These are phyloP conservation scores for Stratiolaelaps scimitus DNA, from an alignment of 1,140 invertebrate genomes.

Conservation along the genomic window DNA sequence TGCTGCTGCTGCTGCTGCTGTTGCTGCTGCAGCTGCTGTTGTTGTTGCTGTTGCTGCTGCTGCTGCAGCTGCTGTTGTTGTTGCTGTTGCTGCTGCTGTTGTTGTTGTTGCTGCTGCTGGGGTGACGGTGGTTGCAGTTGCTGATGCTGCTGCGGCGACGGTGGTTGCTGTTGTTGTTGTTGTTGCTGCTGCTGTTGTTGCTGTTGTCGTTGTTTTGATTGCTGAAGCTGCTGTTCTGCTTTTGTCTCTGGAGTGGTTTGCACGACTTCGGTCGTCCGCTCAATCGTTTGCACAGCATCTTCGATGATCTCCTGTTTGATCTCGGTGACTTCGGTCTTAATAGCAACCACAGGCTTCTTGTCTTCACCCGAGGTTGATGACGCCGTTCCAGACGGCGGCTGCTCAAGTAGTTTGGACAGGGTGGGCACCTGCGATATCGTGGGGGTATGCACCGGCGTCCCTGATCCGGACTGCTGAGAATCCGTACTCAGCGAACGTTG, in stretches of 20 bases:
- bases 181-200: neutral
- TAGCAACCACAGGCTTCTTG: neutral
- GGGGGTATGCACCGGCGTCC: neutral
- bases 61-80: neutral
- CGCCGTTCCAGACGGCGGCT: neutral
- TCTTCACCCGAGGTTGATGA: neutral
- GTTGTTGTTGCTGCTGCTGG: neutral
- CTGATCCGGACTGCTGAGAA: neutral
- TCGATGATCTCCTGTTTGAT: constrained; percentile 3
- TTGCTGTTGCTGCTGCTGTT: neutral
- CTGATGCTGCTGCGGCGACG: neutral
- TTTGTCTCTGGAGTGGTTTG: neutral
- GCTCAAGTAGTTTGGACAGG: constrained; percentile 16
- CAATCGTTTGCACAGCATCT: neutral
- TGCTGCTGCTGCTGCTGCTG: neutral
- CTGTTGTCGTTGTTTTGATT: neutral
- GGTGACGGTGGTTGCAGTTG: neutral
- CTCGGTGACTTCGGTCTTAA: constrained; percentile 3
- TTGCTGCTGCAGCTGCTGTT: too few species aligned
- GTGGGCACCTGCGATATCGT: neutral
- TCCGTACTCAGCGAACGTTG: constrained; percentile 6
- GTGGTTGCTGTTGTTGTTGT: neutral
- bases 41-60: neutral
- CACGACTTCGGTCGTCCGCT: neutral
- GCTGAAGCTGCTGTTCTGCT: neutral